Evolutionary conservation across 2,113 vertebrate species (phyloP).

Genomic region (Carassius carassius): DNA sequence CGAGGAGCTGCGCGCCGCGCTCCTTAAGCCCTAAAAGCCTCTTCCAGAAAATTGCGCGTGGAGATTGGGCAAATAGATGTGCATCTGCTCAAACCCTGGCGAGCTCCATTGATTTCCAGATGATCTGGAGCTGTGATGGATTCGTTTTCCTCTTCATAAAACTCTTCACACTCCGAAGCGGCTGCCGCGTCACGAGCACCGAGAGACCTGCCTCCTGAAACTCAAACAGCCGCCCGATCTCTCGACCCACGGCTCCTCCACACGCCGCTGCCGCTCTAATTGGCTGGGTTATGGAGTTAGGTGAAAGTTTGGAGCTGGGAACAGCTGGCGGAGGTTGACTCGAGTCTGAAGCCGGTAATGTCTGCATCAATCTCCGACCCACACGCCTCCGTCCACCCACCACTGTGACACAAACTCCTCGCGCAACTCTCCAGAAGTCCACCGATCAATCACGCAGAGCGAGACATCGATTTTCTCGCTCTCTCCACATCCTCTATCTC

Average conservation of each 20-base stretch:
- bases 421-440: constrained; percentile 78
- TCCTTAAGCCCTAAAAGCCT: constrained; percentile 42
- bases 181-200: not conserved
- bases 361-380: constrained; percentile 72
- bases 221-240: constrained; percentile 12
- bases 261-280: constrained; percentile 69
- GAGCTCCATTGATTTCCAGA: constrained; percentile 48
- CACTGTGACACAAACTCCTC: constrained; percentile 63
- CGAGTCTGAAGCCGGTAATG: constrained; percentile 65
- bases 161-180: not conserved
- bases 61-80: constrained; percentile 41
- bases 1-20: constrained; percentile 10
- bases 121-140: constrained; percentile 38
- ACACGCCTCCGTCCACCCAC: constrained; percentile 53
- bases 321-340: constrained; percentile 58
- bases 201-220: not conserved
- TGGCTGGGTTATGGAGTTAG: constrained; percentile 70
- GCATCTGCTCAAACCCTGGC: constrained; percentile 4
- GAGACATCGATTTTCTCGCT: constrained; percentile 69
- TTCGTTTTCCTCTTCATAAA: constrained; percentile 41
- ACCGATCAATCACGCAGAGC: constrained; percentile 71
- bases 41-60: constrained; percentile 12
- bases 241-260: constrained; percentile 35
- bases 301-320: constrained; percentile 61
- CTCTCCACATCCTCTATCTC: constrained; percentile 26